Evolutionary conservation across 2,888 invertebrate genomes (phyloP), one percentile per base, ranked within the genome.

Genomic region (Drosophila siamana): DNA sequence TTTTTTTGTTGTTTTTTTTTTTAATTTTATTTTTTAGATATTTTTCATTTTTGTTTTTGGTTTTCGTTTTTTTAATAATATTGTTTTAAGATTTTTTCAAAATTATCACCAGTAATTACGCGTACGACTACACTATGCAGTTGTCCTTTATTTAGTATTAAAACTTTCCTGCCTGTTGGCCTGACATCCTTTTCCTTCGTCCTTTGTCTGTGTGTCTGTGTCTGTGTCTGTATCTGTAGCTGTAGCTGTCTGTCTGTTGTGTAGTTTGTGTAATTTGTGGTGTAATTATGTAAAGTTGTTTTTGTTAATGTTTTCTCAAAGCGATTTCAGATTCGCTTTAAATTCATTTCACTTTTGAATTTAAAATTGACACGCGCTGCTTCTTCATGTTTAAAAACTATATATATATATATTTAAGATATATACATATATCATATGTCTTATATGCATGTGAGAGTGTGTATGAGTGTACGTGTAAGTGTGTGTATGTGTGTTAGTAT

Each of bases 61-160:
- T 55, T 59, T 77, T 78, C 66, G 0, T 16, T 47, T 22, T 22
- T 50, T 70, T 68, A 59, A 68, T 66, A 50, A 60, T 75, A 66
- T 54, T 51, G 64, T 65, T 84, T 73, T 68, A 78, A 70, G 71
- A 77, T 85, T 88, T 83, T 86, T 81, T 71, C 78, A 85, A 86
- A 89, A 89, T 91, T 91, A 91, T 91, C 91, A 91, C 91, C 91
- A 91, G 91, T 90, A 86, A 88, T 87, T 91, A 90, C 84, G 88
- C 88, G 70, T 86, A 86, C 89, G 86, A 90, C 90, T 91, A 90
- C 88, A 89, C 89, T 84, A 80, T 83, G 81, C 78, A 82, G 81
- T 84, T 87, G 78, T 88, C 86, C 87, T 33, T 74, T 15, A 67
- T 80, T 63, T 65, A 62, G 60, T 73, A 69, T 78, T 57, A 71